Conservation (phyloP, 2,888 invertebrate genomes). For the Aphodius granarius region DNA sequence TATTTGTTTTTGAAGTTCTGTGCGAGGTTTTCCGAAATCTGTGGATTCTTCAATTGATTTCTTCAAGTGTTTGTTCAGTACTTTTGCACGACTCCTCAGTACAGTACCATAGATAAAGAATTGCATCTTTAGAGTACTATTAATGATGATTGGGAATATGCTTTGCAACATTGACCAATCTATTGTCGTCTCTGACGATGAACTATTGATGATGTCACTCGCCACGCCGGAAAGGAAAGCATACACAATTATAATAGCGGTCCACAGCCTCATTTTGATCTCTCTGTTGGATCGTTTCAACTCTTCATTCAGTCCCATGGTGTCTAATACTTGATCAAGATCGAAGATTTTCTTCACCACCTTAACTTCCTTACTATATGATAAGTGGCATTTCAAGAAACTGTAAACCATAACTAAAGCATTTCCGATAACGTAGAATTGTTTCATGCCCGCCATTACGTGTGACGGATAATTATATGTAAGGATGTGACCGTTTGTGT, state of each 20-base stretch:
- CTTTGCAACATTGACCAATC: neutral
- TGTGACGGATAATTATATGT: slow-evolving; percentile 1
- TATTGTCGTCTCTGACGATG: neutral
- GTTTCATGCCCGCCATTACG: slow-evolving; percentile 22
- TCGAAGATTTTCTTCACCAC: slow-evolving; percentile 18
- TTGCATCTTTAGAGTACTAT: neutral
- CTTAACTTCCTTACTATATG: slow-evolving; percentile 20
- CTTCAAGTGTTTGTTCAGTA: slow-evolving; percentile 16
- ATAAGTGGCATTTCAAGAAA: slow-evolving; percentile 18
- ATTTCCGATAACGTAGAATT: slow-evolving; percentile 16
- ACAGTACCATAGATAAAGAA: neutral
- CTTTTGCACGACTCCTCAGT: slow-evolving; percentile 14
- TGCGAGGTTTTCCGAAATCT: neutral
- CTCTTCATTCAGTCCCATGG: slow-evolving; percentile 4
- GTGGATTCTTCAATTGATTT: slow-evolving; percentile 5
- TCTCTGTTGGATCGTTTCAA: slow-evolving; percentile 20
- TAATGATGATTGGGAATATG: neutral
- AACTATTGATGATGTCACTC: neutral
- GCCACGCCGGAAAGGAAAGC: neutral
- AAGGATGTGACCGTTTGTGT: neutral
- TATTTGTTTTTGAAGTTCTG: neutral
- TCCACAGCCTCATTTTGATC: neutral
- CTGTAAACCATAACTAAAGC: slow-evolving; percentile 18
- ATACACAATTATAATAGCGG: neutral
- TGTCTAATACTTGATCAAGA: slow-evolving; percentile 19